A percentile compares a stretch with the other conserved stretches of the same genome.
These are phyloP conservation scores for Lepus oiostolus DNA, from an alignment of 2,797 vertebrate species.

Conservation along the genomic window DNA sequence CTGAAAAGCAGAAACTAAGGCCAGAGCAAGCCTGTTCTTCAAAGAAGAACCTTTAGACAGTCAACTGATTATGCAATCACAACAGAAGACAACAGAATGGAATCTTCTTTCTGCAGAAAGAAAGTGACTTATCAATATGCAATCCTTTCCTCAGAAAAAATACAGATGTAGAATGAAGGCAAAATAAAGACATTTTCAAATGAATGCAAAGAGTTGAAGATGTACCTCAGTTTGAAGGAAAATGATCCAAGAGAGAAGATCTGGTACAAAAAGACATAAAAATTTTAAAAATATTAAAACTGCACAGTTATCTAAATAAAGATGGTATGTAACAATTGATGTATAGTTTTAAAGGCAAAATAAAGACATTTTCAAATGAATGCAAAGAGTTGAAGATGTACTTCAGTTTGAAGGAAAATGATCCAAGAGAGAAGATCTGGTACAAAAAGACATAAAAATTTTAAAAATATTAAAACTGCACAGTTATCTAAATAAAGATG, in stretches of 20 bases:
- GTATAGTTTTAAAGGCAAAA: background rate
- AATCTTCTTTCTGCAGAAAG: background rate
- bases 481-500: background rate
- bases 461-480: conserved; percentile 21
- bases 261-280: background rate
- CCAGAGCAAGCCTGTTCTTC: background rate
- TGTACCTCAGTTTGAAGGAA: background rate
- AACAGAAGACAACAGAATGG: background rate
- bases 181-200: conserved; percentile 50
- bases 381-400: background rate
- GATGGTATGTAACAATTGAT: background rate
- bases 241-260: background rate
- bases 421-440: background rate
- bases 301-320: background rate
- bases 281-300: conserved; percentile 25
- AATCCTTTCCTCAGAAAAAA: conserved; percentile 3
- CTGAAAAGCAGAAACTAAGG: background rate
- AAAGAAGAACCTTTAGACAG: background rate
- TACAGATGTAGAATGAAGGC: conserved; percentile 28
- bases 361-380: conserved; percentile 28
- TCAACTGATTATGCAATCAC: background rate
- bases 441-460: background rate
- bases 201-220: background rate
- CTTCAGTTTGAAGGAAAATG: conserved; percentile 1
- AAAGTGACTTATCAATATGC: background rate